Evolutionary conservation across 1,140 invertebrate species (phyloP), one percentile per base, ranked within the genome.

Genomic region (Probaryconus sp.): DNA sequence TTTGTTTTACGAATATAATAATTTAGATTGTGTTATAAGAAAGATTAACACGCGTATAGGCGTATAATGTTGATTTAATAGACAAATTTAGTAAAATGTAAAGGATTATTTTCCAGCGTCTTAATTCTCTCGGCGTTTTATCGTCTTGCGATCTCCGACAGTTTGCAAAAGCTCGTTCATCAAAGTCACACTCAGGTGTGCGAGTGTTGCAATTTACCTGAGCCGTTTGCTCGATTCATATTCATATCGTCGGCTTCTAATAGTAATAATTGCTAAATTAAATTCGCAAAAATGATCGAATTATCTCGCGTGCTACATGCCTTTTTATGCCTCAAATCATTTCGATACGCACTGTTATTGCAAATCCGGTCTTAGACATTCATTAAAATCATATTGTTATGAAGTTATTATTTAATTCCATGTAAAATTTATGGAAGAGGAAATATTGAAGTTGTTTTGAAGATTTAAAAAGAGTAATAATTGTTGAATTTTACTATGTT

Each of bases 321-420:
- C 24, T 58, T 42, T 75, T 58, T 64, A 60, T 45, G 58, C 33
- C 50, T 30, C 18, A 43, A 21, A 16, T 61, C 55, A 11, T 17
- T 26, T 38, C 63, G 64, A 68, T 74, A 64, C 63, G 71, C 70
- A 73, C 61, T 45, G 55, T 61, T 67, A 73, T 67, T 40, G 56
- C 26, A 16, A 73, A 63, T 68, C 71, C 63, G 63, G 63, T 74
- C 55, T 38, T 47, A 42, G 40, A 38, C 38, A 65, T 75, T 75
- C 65, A 75, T 75, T 75, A 61, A n/a, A 11, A 43, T 38, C 48
- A 74, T 60, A 69, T 65, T 48, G 63, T 74, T 74, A 63, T 68
- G 33, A 68, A 68, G 48, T 67, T 73, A 55, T 73, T 73, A 67
- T 61, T 61, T 68, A 63, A 63, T 74, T 43, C 51, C 63, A 74